These are phyloP conservation scores for Oncorhynchus clarkii DNA, from an alignment of 2,113 vertebrate species.

Conservation along the genomic window DNA sequence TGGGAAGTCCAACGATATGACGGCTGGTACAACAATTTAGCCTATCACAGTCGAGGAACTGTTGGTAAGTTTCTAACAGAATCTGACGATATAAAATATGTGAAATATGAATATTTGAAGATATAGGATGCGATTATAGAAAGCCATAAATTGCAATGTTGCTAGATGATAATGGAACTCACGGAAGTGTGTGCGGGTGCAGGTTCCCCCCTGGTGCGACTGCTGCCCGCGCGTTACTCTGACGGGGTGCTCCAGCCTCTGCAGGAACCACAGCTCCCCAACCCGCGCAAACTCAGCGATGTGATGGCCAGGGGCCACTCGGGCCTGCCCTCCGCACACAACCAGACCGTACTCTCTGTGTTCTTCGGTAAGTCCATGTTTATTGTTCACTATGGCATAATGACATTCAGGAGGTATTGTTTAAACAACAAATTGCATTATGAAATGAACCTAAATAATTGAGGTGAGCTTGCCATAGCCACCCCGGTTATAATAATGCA, in stretches of 20 bases:
- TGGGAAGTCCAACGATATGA: slow-evolving; percentile 94
- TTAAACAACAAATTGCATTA: too few species aligned
- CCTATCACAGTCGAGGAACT: slow-evolving; percentile 74
- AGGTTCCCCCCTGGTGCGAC: slow-evolving; percentile 82
- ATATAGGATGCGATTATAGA: not conserved
- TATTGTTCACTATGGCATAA: too few species aligned
- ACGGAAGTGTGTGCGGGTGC: slow-evolving; percentile 19
- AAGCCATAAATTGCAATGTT: not conserved
- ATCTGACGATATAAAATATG: not conserved
- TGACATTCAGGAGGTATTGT: too few species aligned
- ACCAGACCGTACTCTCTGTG: slow-evolving; percentile 84
- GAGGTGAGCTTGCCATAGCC: too few species aligned
- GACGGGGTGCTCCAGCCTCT: slow-evolving; percentile 84
- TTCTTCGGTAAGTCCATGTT: slow-evolving; percentile 80
- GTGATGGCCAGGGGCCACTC: slow-evolving; percentile 60
- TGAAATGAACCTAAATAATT: too few species aligned
- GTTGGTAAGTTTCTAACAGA: slow-evolving; percentile 71
- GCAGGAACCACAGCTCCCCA: slow-evolving; percentile 80
- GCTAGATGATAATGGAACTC: not conserved
- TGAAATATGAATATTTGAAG: not conserved
- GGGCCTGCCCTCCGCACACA: slow-evolving; percentile 73
- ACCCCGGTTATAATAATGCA: too few species aligned
- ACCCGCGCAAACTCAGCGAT: slow-evolving; percentile 80
- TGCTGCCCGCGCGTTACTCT: slow-evolving; percentile 79
- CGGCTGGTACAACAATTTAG: slow-evolving; percentile 96